Conservation (phyloP, 1,140 invertebrate species). For the Nasonia giraulti region DNA sequence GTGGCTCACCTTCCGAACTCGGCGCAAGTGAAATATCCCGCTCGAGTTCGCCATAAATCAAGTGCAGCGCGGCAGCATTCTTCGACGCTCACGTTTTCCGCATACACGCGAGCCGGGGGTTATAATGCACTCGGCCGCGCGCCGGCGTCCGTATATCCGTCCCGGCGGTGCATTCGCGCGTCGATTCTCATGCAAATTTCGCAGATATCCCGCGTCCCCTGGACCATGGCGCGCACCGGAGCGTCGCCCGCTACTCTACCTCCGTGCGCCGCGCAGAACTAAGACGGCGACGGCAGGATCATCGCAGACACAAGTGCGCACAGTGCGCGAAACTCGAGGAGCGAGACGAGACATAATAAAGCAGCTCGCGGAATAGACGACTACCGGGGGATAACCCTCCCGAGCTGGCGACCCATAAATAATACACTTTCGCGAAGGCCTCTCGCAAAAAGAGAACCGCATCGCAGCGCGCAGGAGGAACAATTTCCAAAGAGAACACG, state of each 20-base stretch:
- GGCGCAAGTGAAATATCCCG: not conserved
- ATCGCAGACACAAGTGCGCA: not conserved
- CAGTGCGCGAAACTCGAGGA: not conserved
- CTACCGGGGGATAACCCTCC: not conserved
- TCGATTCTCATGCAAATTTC: constrained; percentile 33
- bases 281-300: not conserved
- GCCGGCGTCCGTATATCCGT: not conserved
- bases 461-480: not conserved
- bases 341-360: not conserved
- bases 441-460: not conserved
- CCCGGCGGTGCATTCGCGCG: not conserved
- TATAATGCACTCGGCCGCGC: not conserved
- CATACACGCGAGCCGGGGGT: not conserved
- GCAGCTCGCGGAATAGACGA: not conserved
- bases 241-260: no score
- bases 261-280: not conserved
- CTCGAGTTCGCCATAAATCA: not conserved
- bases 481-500: constrained; percentile 41
- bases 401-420: constrained; percentile 30
- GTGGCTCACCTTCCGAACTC: no score
- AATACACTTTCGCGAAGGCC: constrained; percentile 39
- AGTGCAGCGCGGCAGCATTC: not conserved
- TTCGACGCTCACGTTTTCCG: not conserved
- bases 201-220: not conserved
- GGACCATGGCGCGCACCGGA: no score